Evolutionary conservation across 1,140 invertebrate genomes (phyloP).

Genomic region (Meloidogyne exigua): DNA sequence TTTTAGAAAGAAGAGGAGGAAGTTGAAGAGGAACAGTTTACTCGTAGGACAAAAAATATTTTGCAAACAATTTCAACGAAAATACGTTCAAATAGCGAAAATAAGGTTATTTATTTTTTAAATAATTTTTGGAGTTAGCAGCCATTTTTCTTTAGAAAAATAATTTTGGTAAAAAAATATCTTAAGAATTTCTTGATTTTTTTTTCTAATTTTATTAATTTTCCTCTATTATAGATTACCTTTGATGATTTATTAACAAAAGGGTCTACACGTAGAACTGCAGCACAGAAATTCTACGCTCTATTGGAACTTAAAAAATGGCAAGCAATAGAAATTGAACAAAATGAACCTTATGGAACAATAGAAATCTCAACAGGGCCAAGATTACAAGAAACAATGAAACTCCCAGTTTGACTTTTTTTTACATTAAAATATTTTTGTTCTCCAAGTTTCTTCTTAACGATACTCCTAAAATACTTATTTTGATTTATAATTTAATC

Average conservation of each 20-base stretch:
- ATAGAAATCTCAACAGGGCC: constrained; percentile 45
- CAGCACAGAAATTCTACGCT: constrained; percentile 68
- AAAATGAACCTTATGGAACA: constrained; percentile 42
- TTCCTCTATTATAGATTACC: constrained; percentile 41
- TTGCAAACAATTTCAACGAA: constrained; percentile 43
- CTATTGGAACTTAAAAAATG: constrained; percentile 66
- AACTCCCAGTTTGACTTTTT: background rate
- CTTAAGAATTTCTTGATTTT: background rate
- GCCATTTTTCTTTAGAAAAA: background rate
- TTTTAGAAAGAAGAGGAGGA: constrained; percentile 38
- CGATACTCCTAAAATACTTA: background rate
- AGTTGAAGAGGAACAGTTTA: constrained; percentile 51
- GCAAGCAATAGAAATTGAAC: constrained; percentile 63
- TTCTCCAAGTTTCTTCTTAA: background rate
- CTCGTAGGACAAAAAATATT: constrained; percentile 44
- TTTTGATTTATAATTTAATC: background rate
- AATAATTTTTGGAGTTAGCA: constrained; percentile 1
- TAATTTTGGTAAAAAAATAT: background rate
- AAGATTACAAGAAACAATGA: constrained; percentile 37
- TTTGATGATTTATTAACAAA: constrained; percentile 51
- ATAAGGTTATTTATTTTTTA: constrained; percentile 35
- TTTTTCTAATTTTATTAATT: no score
- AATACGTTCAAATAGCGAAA: constrained; percentile 33
- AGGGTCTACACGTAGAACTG: constrained; percentile 64
- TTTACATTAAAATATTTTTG: background rate